These are phyloP conservation scores for Zalophus californianus DNA, from an alignment of 2,797 vertebrate genomes.

Conservation along the genomic window DNA sequence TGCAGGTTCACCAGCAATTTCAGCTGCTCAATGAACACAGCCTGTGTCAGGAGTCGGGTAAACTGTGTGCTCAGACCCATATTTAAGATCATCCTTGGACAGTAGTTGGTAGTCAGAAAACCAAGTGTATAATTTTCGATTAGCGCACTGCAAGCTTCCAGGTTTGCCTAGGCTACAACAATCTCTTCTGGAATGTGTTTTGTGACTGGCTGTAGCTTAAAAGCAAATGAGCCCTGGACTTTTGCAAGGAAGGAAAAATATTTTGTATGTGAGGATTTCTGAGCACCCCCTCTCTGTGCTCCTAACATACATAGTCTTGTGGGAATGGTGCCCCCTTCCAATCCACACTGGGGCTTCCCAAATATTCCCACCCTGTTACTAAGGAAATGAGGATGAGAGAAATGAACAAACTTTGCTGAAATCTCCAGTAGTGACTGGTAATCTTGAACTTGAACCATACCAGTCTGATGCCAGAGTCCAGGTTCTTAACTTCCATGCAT, in stretches of 20 bases:
- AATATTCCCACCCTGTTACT: background rate
- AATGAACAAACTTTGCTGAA: background rate
- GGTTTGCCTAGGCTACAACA: background rate
- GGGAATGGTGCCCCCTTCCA: background rate
- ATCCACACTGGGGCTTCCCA: background rate
- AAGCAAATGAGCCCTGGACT: slow-evolving; percentile 14
- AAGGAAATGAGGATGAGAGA: background rate
- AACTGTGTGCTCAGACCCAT: slow-evolving; percentile 30
- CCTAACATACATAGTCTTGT: background rate
- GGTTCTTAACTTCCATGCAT: background rate
- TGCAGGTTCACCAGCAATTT: slow-evolving; percentile 28
- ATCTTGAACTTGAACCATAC: background rate
- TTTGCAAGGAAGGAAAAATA: slow-evolving; percentile 28
- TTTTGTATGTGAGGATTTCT: background rate
- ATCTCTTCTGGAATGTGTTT: slow-evolving; percentile 2
- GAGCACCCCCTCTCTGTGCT: background rate
- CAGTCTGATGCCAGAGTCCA: background rate
- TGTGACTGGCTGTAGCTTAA: background rate
- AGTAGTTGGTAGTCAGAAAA: slow-evolving; percentile 23
- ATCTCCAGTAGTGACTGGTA: background rate
- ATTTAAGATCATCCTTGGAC: slow-evolving; percentile 60
- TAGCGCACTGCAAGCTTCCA: background rate
- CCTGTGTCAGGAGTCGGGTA: background rate
- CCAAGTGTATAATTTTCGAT: slow-evolving; percentile 69
- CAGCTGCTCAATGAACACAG: slow-evolving; percentile 54